These are phyloP conservation scores for Tachystola acroxantha DNA, from an alignment of 2,888 invertebrate species.

Conservation along the genomic window DNA sequence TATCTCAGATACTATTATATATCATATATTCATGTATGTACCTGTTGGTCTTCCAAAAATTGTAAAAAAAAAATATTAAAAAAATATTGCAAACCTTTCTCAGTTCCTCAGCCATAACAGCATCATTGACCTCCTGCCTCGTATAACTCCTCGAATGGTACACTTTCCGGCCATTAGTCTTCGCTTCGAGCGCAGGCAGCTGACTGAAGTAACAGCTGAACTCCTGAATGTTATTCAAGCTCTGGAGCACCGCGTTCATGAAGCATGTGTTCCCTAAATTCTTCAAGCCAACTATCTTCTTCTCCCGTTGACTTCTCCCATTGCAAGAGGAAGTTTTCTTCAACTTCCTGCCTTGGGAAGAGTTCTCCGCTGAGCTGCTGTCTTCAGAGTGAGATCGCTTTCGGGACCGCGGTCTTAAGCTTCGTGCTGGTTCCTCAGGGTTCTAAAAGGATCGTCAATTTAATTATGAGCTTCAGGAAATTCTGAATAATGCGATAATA, in stretches of 20 bases:
- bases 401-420: conserved; percentile 77
- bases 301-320: conserved; percentile 75
- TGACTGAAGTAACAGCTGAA: conserved; percentile 90
- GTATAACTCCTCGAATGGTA: conserved; percentile 80
- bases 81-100: conserved; percentile 82
- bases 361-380: conserved; percentile 71
- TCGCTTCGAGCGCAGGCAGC: conserved; percentile 84
- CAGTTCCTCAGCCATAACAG: conserved; percentile 87
- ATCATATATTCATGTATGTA: too few relatives aligned
- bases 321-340: conserved; percentile 53
- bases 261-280: conserved; percentile 92
- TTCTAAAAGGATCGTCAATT: conserved; percentile 28
- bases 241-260: conserved; percentile 91
- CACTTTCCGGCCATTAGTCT: conserved; percentile 77
- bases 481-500: too few relatives aligned
- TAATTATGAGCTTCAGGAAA: too few relatives aligned
- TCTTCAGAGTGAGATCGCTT: conserved; percentile 79
- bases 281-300: conserved; percentile 84
- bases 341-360: conserved; percentile 32
- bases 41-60: too few relatives aligned
- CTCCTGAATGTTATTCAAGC: conserved; percentile 89
- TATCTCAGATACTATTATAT: too few relatives aligned
- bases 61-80: too few relatives aligned
- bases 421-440: conserved; percentile 73
- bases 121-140: conserved; percentile 81